Conservation (phyloP, 2,888 invertebrate species). For the Morpho deidamia region DNA sequence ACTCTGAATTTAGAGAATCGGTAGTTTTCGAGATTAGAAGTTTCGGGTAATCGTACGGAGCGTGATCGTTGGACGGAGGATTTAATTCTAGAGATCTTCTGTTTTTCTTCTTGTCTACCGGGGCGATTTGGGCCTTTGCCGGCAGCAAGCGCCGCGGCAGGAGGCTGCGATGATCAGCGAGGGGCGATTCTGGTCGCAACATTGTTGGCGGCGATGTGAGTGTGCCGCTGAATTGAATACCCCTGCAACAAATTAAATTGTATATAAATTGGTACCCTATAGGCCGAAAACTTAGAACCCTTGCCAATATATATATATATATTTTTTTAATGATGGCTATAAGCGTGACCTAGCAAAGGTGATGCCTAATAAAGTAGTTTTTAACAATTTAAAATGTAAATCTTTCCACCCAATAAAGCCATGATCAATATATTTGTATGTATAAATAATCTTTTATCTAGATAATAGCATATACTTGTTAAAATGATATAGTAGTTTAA, state of each 20-base stretch:
- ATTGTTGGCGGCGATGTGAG: slow-evolving; percentile 56
- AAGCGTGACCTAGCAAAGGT: no score
- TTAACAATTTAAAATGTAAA: no score
- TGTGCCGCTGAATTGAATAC: slow-evolving; percentile 52
- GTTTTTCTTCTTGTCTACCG: slow-evolving; percentile 67
- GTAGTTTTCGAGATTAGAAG: slow-evolving; percentile 72
- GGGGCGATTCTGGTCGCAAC: slow-evolving; percentile 75
- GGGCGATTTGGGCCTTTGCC: slow-evolving; percentile 67
- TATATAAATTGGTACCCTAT: no score
- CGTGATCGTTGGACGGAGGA: slow-evolving; percentile 54
- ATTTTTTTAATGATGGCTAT: no score
- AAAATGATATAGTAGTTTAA: no score
- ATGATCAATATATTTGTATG: no score
- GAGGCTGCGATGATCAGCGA: slow-evolving; percentile 74
- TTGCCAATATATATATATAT: no score
- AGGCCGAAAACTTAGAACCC: no score
- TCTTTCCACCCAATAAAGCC: no score
- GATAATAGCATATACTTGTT: neutral
- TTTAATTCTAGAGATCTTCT: slow-evolving; percentile 71
- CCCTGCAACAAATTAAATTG: slow-evolving; percentile 54
- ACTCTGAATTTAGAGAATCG: slow-evolving; percentile 69
- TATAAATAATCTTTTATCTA: no score
- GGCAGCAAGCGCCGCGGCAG: slow-evolving; percentile 68
- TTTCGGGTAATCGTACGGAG: slow-evolving; percentile 66
- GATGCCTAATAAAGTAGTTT: no score